Conservation (phyloP, 2,113 vertebrate species). For the Cynoglossus semilaevis region DNA sequence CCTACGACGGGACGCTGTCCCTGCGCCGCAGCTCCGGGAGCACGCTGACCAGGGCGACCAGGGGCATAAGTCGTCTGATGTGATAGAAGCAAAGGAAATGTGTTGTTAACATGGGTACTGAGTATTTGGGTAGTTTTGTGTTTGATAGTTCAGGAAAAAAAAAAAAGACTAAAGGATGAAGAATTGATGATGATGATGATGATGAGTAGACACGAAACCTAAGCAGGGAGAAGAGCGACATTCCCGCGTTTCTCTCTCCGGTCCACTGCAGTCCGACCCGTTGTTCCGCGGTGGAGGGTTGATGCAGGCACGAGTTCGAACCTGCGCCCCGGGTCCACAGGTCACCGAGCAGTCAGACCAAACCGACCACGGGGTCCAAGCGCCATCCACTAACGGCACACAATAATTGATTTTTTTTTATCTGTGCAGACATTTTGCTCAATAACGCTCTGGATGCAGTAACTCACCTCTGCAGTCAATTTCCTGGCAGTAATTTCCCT, state of each 20-base stretch:
- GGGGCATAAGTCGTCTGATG: slow-evolving; percentile 78
- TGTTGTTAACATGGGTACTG: not conserved
- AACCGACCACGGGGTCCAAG: slow-evolving; percentile 86
- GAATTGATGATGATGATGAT: too few relatives aligned
- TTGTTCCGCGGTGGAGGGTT: slow-evolving; percentile 74
- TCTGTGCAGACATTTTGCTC: too few relatives aligned
- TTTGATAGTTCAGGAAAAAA: too few relatives aligned
- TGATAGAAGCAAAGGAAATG: not conserved
- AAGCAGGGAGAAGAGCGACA: slow-evolving; percentile 74
- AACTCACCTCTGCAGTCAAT: slow-evolving; percentile 79
- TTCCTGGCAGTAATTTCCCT: slow-evolving; percentile 82
- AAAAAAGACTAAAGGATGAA: too few relatives aligned
- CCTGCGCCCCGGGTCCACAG: slow-evolving; percentile 75
- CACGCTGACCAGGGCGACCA: slow-evolving; percentile 83
- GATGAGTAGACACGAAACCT: slow-evolving; percentile 65
- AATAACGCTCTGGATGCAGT: not conserved
- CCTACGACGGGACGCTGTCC: slow-evolving; percentile 70
- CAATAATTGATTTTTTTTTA: slow-evolving; percentile 8
- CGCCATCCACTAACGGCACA: slow-evolving; percentile 71
- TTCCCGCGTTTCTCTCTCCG: slow-evolving; percentile 67
- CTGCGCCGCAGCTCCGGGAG: slow-evolving; percentile 81
- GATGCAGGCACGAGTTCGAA: slow-evolving; percentile 79
- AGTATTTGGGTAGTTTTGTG: not conserved
- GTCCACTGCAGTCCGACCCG: slow-evolving; percentile 72
- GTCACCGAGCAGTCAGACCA: slow-evolving; percentile 85